Conservation (phyloP, 1,140 invertebrate genomes). For the Euschistus heros region DNA sequence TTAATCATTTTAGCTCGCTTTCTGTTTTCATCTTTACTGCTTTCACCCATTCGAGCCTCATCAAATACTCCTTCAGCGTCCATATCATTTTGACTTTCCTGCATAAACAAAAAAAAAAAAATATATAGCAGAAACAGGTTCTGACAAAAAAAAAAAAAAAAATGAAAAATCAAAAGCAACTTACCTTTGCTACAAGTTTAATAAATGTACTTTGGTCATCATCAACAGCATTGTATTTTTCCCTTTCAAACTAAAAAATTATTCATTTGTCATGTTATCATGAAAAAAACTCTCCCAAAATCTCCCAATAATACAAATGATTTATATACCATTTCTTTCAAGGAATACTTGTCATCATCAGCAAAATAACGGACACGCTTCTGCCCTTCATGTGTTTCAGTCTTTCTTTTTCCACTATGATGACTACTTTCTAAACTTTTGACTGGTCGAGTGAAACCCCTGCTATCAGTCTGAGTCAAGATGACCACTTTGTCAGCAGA, state of each 20-base stretch:
- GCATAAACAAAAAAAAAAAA: background rate
- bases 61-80: conserved; percentile 70
- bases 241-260: conserved; percentile 65
- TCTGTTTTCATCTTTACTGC: conserved; percentile 48
- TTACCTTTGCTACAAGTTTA: conserved; percentile 50
- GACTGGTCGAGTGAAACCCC: conserved; percentile 41
- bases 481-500: conserved; percentile 39
- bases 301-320: background rate
- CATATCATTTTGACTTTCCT: background rate
- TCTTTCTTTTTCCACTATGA: conserved; percentile 42
- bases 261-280: background rate
- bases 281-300: background rate
- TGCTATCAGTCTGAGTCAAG: conserved; percentile 56
- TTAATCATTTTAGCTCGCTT: conserved; percentile 58
- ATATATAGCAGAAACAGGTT: conserved; percentile 15
- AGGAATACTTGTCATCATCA: conserved; percentile 80
- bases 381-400: conserved; percentile 61
- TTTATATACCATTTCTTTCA: conserved; percentile 65
- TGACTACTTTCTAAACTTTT: conserved; percentile 29
- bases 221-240: conserved; percentile 70
- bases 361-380: conserved; percentile 73
- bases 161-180: conserved; percentile 23
- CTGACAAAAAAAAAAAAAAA: conserved; percentile 19
- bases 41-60: conserved; percentile 52
- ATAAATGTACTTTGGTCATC: conserved; percentile 75